These are phyloP conservation scores for Spilogale gracilis DNA, from an alignment of 2,113 vertebrate genomes.

Conservation along the genomic window DNA sequence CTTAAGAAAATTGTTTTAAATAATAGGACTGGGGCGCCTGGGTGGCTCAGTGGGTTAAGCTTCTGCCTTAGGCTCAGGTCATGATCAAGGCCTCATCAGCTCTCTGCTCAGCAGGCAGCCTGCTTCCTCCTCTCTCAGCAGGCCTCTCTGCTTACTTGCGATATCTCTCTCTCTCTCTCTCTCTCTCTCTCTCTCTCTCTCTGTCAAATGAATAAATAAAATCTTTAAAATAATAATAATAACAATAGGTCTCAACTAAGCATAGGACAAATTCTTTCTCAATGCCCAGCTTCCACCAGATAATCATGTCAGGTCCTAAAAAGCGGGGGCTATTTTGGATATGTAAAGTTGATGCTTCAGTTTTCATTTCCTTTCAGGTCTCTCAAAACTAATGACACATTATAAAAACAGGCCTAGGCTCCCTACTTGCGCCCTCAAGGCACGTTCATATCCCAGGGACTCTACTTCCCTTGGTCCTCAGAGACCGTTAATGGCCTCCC, in stretches of 20 bases:
- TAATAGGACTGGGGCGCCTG: not conserved
- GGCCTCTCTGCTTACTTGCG: too few species aligned
- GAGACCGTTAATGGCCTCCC: not conserved
- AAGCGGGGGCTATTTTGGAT: not conserved
- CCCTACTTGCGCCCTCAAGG: not conserved
- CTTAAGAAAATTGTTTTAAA: constrained; percentile 40
- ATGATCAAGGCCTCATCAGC: too few species aligned
- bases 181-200: too few species aligned
- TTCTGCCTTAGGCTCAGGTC: too few species aligned
- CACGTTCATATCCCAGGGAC: not conserved
- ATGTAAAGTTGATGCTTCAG: not conserved
- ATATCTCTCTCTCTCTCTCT: too few species aligned
- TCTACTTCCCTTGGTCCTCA: not conserved
- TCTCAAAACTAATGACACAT: not conserved
- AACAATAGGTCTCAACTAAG: constrained; percentile 33
- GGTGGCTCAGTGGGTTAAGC: too few species aligned
- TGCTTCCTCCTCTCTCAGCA: too few species aligned
- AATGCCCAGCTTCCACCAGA: not conserved
- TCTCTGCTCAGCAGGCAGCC: too few species aligned
- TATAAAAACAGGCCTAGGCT: not conserved
- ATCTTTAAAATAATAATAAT: constrained; percentile 51
- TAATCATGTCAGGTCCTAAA: not conserved
- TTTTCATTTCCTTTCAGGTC: constrained; percentile 20
- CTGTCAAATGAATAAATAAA: too few species aligned
- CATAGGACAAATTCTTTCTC: constrained; percentile 10